A percentile compares a stretch with the other conserved stretches of the same genome.
Conservation (phyloP, 2,888 invertebrate species). For the Tetragonisca angustula region DNA sequence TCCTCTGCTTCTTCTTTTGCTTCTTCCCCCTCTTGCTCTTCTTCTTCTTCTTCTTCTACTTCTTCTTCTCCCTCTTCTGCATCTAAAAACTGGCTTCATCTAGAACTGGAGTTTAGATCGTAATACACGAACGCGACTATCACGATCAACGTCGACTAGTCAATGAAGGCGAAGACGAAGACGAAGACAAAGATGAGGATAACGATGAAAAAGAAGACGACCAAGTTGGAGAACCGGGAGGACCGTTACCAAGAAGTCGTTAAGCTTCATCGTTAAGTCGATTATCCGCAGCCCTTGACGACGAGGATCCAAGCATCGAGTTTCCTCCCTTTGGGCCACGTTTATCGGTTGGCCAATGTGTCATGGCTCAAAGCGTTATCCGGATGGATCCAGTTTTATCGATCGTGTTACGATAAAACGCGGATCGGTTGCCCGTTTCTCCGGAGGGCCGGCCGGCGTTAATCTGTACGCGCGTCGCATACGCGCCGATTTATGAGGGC, state of each 20-base stretch:
- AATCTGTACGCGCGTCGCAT: conserved; percentile 42
- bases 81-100: conserved; percentile 38
- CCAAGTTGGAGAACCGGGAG: conserved; percentile 34
- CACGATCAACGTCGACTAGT: not conserved
- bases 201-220: conserved; percentile 9
- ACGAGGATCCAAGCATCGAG: conserved; percentile 70
- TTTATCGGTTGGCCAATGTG: conserved; percentile 62
- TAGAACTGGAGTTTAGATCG: conserved; percentile 64
- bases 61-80: not conserved
- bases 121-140: conserved; percentile 51
- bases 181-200: not conserved
- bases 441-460: conserved; percentile 26
- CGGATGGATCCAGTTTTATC: conserved; percentile 62
- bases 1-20: not conserved
- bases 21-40: not conserved
- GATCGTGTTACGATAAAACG: conserved; percentile 64
- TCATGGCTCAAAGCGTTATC: conserved; percentile 46
- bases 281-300: conserved; percentile 74
- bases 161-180: not conserved
- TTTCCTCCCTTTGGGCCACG: conserved; percentile 61
- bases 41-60: not conserved
- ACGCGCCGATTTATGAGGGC: conserved; percentile 47
- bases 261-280: conserved; percentile 77
- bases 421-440: conserved; percentile 1
- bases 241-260: conserved; percentile 76